A percentile compares a stretch with the other conserved stretches of the same genome.
Evolutionary conservation across 2,888 invertebrate genomes (phyloP).

Genomic region (Drosophila hamatofila): DNA sequence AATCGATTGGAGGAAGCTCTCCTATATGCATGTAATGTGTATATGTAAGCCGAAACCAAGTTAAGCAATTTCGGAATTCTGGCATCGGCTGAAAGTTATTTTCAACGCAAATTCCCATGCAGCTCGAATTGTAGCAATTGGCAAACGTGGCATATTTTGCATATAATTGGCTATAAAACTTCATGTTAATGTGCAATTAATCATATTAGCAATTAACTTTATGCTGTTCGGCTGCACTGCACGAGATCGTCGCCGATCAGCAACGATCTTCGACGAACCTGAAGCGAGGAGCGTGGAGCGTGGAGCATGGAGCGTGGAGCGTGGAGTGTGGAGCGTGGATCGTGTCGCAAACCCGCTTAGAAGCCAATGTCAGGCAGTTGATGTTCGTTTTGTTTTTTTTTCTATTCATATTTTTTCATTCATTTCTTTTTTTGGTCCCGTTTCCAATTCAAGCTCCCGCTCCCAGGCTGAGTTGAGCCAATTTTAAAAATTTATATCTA

Average conservation of each 20-base stretch:
- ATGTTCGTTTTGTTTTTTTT: neutral
- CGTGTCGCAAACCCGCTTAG: slow-evolving; percentile 73
- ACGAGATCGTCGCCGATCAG: slow-evolving; percentile 76
- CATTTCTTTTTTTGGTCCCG: slow-evolving; percentile 32
- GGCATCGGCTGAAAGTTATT: neutral
- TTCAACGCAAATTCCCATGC: slow-evolving; percentile 54
- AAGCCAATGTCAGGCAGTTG: slow-evolving; percentile 48
- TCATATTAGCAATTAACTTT: slow-evolving; percentile 84
- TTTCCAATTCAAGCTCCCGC: slow-evolving; percentile 48
- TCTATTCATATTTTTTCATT: neutral
- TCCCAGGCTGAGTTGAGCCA: slow-evolving; percentile 66
- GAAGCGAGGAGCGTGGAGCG: neutral
- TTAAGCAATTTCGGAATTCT: neutral
- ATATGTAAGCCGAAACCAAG: neutral
- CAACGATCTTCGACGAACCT: slow-evolving; percentile 36
- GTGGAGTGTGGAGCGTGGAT: slow-evolving; percentile 24
- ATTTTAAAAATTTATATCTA: slow-evolving; percentile 77
- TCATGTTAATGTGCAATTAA: slow-evolving; percentile 84
- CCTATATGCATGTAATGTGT: neutral
- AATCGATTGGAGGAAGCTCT: neutral
- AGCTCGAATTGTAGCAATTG: slow-evolving; percentile 54
- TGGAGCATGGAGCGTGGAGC: slow-evolving; percentile 36
- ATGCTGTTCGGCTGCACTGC: slow-evolving; percentile 77
- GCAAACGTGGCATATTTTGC: slow-evolving; percentile 77
- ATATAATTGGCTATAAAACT: slow-evolving; percentile 84